Base-by-base conservation (phyloP, 2,888 invertebrate species). In the Trichopoda pennipes region DNA sequence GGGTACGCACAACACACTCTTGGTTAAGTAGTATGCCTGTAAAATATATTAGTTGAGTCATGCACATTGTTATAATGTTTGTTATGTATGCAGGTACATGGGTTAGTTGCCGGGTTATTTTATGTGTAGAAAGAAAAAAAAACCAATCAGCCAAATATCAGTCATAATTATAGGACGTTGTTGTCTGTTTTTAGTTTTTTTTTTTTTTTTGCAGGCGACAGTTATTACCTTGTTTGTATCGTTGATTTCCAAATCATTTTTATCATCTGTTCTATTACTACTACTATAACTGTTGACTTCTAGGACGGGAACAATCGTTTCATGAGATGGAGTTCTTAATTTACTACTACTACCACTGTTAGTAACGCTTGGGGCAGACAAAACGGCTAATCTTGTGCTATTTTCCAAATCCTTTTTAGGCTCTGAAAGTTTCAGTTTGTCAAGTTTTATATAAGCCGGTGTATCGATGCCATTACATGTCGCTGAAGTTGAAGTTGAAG, bases 171-270 rank as follows among this genome's bases (percentile, higher is more conserved):
- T n/a, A 74, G 32, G 60, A 68, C 61, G 38, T 73, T 78, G 35
- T 32, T 68, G 66, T 53, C 68, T 14, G 9, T 44, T 61, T 58
- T 19, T 66, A 12, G 8, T 61, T 60, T 53, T 6, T 44, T 61
- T 58, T 19, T 66, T 7, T 3, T 61, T 60, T 53, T 6, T 60
- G 21, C 38, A 53, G 75, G 47, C 69, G 49, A 58, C 63, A 75
- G 38, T 80, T 80, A 74, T 83, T 83, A 80, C 83, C 83, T 83
- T 83, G 63, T 73, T 80, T 69, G 49, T 51, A 51, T 80, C 75
- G 75, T 63, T 76, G 81, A 77, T 70, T 51, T 81, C 81, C 49
- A 80, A 69, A 53, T 80, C 70, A 74, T 64, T 63, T 66, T 85
- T 78, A 76, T 74, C 81, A 58, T 81, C 56, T 44, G 14, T 83